phyloP scores from a whole-genome alignment of 2,113 vertebrate species.

The Lycaon pictus region DNA sequence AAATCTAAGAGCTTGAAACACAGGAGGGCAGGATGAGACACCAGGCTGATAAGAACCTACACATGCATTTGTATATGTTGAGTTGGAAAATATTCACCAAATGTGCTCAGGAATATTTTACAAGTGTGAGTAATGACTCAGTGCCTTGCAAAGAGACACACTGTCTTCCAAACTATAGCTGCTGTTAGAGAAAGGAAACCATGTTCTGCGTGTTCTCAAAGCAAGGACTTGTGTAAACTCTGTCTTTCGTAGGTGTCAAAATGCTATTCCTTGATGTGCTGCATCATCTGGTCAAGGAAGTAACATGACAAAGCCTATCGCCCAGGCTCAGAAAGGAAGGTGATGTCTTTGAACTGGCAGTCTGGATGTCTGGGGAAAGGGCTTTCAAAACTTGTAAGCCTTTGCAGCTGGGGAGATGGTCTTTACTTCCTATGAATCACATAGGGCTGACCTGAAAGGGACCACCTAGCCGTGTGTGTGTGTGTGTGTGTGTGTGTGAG shows the following conservation, averaged over 20 bases:
- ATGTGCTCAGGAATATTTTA: slow-evolving; percentile 24
- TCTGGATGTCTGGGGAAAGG: background rate
- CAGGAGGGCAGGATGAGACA: background rate
- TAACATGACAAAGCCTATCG: background rate
- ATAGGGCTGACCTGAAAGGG: background rate
- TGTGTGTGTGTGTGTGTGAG: background rate
- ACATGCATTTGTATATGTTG: background rate
- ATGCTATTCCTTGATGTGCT: background rate
- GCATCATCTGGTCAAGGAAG: background rate
- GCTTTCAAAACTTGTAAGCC: background rate
- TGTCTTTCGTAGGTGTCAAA: background rate
- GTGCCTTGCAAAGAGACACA: background rate
- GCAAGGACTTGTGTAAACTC: background rate
- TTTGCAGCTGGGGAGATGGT: background rate
- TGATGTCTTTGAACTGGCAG: background rate
- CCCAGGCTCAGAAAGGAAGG: background rate
- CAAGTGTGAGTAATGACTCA: background rate
- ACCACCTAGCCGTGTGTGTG: background rate
- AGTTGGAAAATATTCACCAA: background rate
- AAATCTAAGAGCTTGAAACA: background rate
- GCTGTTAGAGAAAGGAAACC: background rate
- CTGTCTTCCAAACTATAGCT: background rate
- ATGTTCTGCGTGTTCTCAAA: accelerated
- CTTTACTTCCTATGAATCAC: background rate
- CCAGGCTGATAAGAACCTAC: background rate